phyloP scores from a whole-genome alignment of 2,797 vertebrate species.

The Neosalanx taihuensis region DNA sequence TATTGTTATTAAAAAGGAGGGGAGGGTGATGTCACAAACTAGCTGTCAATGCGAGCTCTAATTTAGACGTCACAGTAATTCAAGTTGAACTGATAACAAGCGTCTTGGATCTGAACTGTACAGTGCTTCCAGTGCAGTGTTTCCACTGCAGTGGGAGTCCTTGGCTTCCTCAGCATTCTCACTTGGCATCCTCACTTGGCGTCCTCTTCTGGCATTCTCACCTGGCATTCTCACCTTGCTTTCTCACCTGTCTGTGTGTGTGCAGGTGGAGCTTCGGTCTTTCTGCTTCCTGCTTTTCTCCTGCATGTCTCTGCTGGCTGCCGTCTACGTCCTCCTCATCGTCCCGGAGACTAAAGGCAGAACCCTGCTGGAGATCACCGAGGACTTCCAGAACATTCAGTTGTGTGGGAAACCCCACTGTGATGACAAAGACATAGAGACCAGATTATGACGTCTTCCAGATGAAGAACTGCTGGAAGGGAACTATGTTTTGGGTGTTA shows the following conservation, averaged over 20 bases:
- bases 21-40: no score
- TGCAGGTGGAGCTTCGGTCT: slow-evolving; percentile 52
- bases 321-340: slow-evolving; percentile 62
- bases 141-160: slow-evolving; percentile 5
- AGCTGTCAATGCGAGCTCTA: slow-evolving; percentile 9
- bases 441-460: slow-evolving; percentile 56
- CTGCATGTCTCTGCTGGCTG: slow-evolving; percentile 50
- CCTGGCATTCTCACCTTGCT: background rate
- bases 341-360: slow-evolving; percentile 77
- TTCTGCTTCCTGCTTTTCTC: slow-evolving; percentile 69
- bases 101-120: background rate
- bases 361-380: slow-evolving; percentile 66
- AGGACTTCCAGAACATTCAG: slow-evolving; percentile 64
- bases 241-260: background rate
- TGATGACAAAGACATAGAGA: slow-evolving; percentile 40
- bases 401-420: slow-evolving; percentile 49
- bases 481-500: background rate
- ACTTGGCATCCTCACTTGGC: no score
- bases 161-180: background rate
- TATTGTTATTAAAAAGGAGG: no score
- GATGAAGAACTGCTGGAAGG: background rate
- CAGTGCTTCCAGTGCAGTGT: slow-evolving; percentile 3
- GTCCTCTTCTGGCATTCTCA: no score
- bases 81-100: background rate
- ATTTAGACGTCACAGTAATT: slow-evolving; percentile 15